Percentiles rank a stretch among this genome's conserved stretches.
These are phyloP conservation scores for Vollenhovia emeryi DNA, from an alignment of 1,140 invertebrate species.

Conservation along the genomic window DNA sequence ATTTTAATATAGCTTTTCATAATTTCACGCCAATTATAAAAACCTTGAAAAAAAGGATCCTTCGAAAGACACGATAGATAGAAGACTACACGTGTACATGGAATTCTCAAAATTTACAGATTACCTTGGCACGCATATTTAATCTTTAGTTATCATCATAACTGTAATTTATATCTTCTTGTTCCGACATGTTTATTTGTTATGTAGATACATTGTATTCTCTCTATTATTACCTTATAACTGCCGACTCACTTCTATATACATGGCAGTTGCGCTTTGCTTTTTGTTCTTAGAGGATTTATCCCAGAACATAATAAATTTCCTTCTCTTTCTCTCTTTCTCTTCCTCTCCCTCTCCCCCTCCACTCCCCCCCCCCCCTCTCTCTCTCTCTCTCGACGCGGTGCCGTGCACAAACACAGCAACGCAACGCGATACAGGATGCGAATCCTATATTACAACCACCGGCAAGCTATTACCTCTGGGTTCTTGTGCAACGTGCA, in stretches of 20 bases:
- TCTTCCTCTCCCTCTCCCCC: background rate
- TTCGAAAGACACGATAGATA: background rate
- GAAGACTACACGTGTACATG: background rate
- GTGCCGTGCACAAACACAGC: conserved; percentile 49
- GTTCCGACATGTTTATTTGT: conserved; percentile 49
- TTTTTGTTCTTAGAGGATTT: conserved; percentile 57
- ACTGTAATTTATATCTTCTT: conserved; percentile 48
- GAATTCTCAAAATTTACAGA: background rate
- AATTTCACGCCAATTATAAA: background rate
- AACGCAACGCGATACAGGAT: conserved; percentile 63
- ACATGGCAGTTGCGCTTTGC: conserved; percentile 38
- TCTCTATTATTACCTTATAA: conserved; percentile 56
- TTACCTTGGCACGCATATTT: background rate
- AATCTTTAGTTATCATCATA: conserved; percentile 25
- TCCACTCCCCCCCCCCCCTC: background rate
- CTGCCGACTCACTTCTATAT: conserved; percentile 48
- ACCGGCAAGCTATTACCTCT: conserved; percentile 66
- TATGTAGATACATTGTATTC: conserved; percentile 47
- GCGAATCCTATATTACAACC: conserved; percentile 72
- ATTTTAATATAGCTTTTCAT: background rate
- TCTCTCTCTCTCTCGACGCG: conserved; percentile 22
- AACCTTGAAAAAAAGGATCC: background rate
- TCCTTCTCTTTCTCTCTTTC: conserved; percentile 24
- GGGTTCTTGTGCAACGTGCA: conserved; percentile 73
- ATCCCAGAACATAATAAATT: conserved; percentile 58